phyloP scores from a whole-genome alignment of 2,888 invertebrate genomes.

The Drosophila robusta region DNA sequence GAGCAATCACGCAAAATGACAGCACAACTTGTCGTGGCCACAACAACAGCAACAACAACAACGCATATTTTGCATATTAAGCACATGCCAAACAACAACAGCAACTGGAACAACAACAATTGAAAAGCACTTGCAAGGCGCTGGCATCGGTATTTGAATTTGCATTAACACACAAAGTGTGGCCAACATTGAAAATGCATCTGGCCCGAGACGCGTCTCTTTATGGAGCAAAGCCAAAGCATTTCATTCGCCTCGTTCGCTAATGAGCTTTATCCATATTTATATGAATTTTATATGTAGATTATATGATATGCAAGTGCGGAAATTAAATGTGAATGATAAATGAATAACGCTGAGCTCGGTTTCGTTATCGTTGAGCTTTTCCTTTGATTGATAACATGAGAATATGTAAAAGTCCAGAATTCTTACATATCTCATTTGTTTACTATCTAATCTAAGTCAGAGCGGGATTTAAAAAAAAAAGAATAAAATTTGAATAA shows the following conservation, averaged over 20 bases:
- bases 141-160: conserved; percentile 34
- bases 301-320: conserved; percentile 40
- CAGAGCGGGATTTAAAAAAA: neutral
- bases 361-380: neutral
- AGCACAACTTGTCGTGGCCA: conserved; percentile 52
- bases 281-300: conserved; percentile 10
- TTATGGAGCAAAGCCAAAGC: conserved; percentile 32
- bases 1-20: conserved; percentile 56
- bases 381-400: neutral
- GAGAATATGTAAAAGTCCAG: neutral
- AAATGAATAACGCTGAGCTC: conserved; percentile 2
- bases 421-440: neutral
- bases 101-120: conserved; percentile 32
- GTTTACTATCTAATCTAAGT: neutral
- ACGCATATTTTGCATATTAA: conserved; percentile 67
- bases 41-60: conserved; percentile 23
- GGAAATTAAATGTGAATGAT: conserved; percentile 38
- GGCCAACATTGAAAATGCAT: conserved; percentile 42
- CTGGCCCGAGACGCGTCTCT: conserved; percentile 23
- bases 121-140: conserved; percentile 47
- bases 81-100: conserved; percentile 44
- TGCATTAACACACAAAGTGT: conserved; percentile 53
- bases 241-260: conserved; percentile 41
- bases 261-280: conserved; percentile 45
- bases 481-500: neutral